These are phyloP conservation scores for Radopholus similis DNA, from an alignment of 1,140 invertebrate species.

Conservation along the genomic window DNA sequence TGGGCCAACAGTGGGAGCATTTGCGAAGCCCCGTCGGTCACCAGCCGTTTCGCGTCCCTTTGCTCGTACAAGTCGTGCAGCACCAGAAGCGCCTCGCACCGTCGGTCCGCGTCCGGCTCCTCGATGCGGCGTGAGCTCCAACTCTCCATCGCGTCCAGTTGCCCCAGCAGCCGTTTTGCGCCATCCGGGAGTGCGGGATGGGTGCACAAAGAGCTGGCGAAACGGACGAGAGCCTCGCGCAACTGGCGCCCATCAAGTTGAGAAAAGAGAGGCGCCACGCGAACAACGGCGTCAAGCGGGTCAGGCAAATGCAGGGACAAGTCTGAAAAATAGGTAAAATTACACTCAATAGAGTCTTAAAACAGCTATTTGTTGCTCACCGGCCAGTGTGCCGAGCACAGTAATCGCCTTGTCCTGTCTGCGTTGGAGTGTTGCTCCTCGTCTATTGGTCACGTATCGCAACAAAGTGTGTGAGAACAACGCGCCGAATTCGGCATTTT, in stretches of 20 bases:
- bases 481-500: neutral
- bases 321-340: too few relatives aligned
- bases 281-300: constrained; percentile 1
- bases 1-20: constrained; percentile 33
- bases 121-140: constrained; percentile 80
- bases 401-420: neutral
- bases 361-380: too few relatives aligned
- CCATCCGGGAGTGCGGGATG: neutral
- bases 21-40: neutral
- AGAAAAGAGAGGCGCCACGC: constrained; percentile 8
- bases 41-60: neutral
- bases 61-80: constrained; percentile 25
- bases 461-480: constrained; percentile 8
- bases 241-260: neutral
- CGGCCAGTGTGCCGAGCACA: neutral
- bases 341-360: too few relatives aligned
- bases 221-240: neutral
- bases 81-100: constrained; percentile 65
- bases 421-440: neutral
- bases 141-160: constrained; percentile 71
- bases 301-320: constrained; percentile 1
- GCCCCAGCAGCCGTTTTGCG: neutral
- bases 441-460: constrained; percentile 3
- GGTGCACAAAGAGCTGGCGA: neutral
- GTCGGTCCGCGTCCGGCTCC: constrained; percentile 80